Base-by-base conservation (phyloP, 1,140 invertebrate species). In the Leptinotarsa lineolata region DNA sequence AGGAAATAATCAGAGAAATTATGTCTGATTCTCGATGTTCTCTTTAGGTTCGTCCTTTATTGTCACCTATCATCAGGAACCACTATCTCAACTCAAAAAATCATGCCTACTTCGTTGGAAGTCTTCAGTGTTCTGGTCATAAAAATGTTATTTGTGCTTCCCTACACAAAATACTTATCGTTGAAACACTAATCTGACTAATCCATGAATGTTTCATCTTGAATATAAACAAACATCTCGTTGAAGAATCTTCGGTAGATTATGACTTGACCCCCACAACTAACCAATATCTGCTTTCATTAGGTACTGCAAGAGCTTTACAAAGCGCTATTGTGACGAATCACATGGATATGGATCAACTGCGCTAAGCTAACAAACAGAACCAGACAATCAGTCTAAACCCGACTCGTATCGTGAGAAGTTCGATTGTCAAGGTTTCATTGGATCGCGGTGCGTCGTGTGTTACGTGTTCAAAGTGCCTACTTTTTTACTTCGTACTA, bases 301-400 rank as follows among this genome's bases (percentile, higher is more conserved):
- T 54, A 54, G 16, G 6, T n/a, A 54, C 48, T 54, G 48, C 15
- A 54, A 54, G n/a, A 54, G 16, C 48, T 54, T 54, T 54, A 54
- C 48, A 18, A 15, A 18, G 15, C 48, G 16, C 48, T 15, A 54
- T 18, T 54, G 48, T 54, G 48, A 54, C 48, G 48, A 18, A 39
- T 39, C 30, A 39, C 30, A 39, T 39, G 30, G 11, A 39, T 11
- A 39, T 39, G 30, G 30, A 39, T 39, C 30, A 39, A 39, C 8
- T 39, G 2, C 30, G 48, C 48, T 54, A 18, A 54, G n/a, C 48
- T 39, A 39, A 54, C 48, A 54, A 54, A 54, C 48, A 54, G n/a
- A 54, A 54, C 30, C 48, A 54, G 48, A 54, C 48, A 54, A 54
- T 54, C 48, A 54, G 48, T 54, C 48, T 54, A 18, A 54, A 54